Evolutionary conservation across 2,797 vertebrate species (phyloP).

Genomic region (Dallia pectoralis): DNA sequence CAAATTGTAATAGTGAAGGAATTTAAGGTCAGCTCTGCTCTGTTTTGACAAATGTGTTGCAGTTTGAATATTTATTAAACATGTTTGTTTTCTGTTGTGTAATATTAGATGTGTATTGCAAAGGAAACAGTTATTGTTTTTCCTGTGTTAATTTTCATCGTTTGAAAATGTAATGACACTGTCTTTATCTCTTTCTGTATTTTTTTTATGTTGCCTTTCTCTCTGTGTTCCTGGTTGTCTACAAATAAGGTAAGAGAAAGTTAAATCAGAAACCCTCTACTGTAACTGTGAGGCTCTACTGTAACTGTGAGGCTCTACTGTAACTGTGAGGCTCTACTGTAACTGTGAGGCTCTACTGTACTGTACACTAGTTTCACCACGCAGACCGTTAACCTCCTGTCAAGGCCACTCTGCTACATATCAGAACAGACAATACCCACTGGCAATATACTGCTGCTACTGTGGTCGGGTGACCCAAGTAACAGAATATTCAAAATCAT

Average conservation of each 20-base stretch:
- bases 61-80: background rate
- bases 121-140: background rate
- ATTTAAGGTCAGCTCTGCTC: background rate
- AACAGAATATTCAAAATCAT: background rate
- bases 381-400: background rate
- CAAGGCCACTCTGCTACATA: background rate
- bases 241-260: conserved; percentile 60
- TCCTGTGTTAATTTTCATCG: background rate
- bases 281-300: background rate
- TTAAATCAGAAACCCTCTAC: conserved; percentile 13
- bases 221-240: conserved; percentile 1
- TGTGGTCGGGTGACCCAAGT: background rate
- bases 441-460: background rate
- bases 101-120: too few relatives aligned
- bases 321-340: background rate
- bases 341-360: background rate
- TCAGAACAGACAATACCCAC: background rate
- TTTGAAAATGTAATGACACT: conserved; percentile 12
- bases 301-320: background rate
- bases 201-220: conserved; percentile 1
- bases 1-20: background rate
- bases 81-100: background rate
- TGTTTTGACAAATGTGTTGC: background rate
- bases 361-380: background rate
- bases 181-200: background rate